phyloP scores from a whole-genome alignment of 92 coral and sea anemone species.

The Isaurus tuberculatus region DNA sequence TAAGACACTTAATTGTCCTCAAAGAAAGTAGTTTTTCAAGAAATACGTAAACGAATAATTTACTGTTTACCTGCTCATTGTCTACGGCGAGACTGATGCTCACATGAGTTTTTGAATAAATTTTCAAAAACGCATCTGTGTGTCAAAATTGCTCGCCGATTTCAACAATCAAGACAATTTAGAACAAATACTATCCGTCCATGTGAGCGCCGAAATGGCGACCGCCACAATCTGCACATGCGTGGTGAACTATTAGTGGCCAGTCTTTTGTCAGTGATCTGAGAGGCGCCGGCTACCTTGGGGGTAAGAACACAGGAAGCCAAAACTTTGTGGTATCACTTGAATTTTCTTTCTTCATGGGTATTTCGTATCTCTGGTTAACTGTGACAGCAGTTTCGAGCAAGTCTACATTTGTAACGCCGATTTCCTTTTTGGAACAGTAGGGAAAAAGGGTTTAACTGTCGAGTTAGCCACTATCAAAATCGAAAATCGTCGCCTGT shows the following conservation, averaged over 20 bases:
- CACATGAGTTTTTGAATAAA: slow-evolving; percentile 13
- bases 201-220: slow-evolving; percentile 50
- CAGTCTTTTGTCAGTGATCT: slow-evolving; percentile 6
- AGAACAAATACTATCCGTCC: neutral
- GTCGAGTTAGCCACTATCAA: no score
- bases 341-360: neutral
- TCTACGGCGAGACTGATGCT: neutral
- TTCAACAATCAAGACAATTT: slow-evolving; percentile 22
- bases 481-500: no score
- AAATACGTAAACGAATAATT: neutral
- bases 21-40: neutral
- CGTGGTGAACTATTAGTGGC: slow-evolving; percentile 13
- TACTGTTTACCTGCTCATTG: slow-evolving; percentile 34
- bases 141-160: neutral
- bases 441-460: no score
- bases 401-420: no score
- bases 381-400: no score
- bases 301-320: neutral
- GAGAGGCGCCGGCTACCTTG: neutral
- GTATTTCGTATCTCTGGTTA: neutral
- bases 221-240: slow-evolving; percentile 5
- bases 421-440: no score
- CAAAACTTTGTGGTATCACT: neutral
- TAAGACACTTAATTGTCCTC: neutral
- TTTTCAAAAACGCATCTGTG: slow-evolving; percentile 23